These are phyloP conservation scores for Spea hammondii DNA, from an alignment of 2,797 vertebrate species.

Conservation along the genomic window DNA sequence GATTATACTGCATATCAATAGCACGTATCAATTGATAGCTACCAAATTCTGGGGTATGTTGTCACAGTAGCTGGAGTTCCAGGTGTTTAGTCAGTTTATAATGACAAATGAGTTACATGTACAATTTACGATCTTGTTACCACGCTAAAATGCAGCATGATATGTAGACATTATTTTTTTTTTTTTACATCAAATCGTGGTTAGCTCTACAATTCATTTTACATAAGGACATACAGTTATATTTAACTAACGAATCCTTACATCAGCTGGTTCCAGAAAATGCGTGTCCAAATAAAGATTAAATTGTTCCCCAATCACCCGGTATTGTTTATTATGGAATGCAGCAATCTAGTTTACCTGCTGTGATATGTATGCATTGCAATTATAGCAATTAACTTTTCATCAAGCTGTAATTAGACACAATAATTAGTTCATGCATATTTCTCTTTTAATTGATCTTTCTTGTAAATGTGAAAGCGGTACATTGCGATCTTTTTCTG, in stretches of 20 bases:
- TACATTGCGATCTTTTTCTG: slow-evolving; percentile 11
- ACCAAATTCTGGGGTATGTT: too few relatives aligned
- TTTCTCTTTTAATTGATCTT: slow-evolving; percentile 44
- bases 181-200: background rate
- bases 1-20: too few relatives aligned
- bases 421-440: slow-evolving; percentile 44
- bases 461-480: slow-evolving; percentile 25
- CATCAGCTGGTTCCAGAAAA: background rate
- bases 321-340: slow-evolving; percentile 35
- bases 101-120: too few relatives aligned
- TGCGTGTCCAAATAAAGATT: slow-evolving; percentile 17
- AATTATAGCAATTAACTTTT: slow-evolving; percentile 49
- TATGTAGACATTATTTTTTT: background rate
- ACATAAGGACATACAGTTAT: background rate
- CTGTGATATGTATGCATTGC: slow-evolving; percentile 37
- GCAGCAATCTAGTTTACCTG: slow-evolving; percentile 44
- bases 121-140: too few relatives aligned
- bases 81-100: too few relatives aligned
- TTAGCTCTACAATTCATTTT: background rate
- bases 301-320: slow-evolving; percentile 36
- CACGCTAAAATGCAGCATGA: too few relatives aligned
- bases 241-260: background rate
- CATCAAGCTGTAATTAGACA: slow-evolving; percentile 50
- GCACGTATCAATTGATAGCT: too few relatives aligned
- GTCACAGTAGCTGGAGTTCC: too few relatives aligned